Conservation (phyloP, 2,888 invertebrate species). For the Catocala fraxini region DNA sequence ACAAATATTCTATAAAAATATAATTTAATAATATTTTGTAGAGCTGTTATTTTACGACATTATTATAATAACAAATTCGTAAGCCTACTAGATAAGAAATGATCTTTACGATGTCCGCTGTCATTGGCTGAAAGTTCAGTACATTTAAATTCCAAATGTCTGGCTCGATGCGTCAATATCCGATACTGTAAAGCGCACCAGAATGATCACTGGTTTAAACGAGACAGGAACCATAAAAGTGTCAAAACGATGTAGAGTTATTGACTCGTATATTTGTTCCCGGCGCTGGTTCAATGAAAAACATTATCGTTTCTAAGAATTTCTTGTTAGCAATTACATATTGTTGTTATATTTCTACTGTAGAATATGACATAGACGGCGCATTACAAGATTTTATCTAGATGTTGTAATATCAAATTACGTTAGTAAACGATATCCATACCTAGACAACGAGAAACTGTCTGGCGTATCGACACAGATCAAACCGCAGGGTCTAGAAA, state of each 20-base stretch:
- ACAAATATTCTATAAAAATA: conserved; percentile 24
- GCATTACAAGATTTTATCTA: neutral
- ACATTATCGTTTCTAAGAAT: conserved; percentile 7
- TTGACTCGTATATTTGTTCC: conserved; percentile 9
- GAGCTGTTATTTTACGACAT: neutral
- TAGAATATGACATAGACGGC: neutral
- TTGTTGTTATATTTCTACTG: conserved; percentile 4
- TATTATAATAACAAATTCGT: conserved; percentile 1
- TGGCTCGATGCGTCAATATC: neutral
- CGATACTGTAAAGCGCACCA: conserved; percentile 4
- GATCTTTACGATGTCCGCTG: conserved; percentile 1
- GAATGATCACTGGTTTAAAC: conserved; percentile 12
- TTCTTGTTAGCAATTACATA: conserved; percentile 9
- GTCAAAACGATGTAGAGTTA: conserved; percentile 16
- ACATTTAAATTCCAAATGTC: conserved; percentile 4
- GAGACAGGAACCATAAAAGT: conserved; percentile 16
- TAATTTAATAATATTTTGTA: too few species aligned
- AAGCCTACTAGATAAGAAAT: neutral
- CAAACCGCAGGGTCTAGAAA: too few species aligned
- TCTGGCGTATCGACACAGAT: too few species aligned
- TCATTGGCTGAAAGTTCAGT: neutral
- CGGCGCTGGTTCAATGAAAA: conserved; percentile 4
- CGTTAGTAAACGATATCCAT: too few species aligned
- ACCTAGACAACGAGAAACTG: too few species aligned
- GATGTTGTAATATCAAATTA: too few species aligned